These are phyloP conservation scores for Brevimyrus niger DNA, from an alignment of 2,113 vertebrate genomes.

Conservation along the genomic window DNA sequence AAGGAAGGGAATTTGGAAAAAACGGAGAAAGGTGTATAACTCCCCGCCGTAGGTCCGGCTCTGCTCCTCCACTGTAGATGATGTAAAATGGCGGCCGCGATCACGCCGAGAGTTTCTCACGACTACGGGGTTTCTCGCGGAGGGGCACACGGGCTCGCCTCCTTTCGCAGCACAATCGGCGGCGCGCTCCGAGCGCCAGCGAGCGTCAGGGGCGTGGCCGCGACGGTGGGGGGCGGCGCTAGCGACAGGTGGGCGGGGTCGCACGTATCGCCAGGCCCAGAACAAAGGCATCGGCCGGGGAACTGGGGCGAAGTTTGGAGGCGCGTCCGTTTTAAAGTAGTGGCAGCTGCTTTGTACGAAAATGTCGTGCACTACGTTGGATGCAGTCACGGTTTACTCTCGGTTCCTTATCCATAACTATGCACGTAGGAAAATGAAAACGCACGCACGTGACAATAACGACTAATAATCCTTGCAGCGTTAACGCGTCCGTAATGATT, in stretches of 20 bases:
- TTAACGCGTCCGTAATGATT: background rate
- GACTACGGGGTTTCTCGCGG: slow-evolving; percentile 48
- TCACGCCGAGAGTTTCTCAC: slow-evolving; percentile 41
- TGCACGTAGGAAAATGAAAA: background rate
- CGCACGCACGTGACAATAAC: background rate
- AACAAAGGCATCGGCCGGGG: background rate
- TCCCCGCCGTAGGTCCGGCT: slow-evolving; percentile 54
- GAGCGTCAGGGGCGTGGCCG: slow-evolving; percentile 42
- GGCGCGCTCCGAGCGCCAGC: slow-evolving; percentile 40
- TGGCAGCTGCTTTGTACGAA: background rate
- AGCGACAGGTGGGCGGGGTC: background rate
- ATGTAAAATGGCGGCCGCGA: slow-evolving; percentile 79
- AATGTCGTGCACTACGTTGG: background rate
- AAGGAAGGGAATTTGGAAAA: slow-evolving; percentile 18
- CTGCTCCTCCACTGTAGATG: slow-evolving; percentile 68
- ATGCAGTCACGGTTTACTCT: background rate
- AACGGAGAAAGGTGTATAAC: slow-evolving; percentile 39
- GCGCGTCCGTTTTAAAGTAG: background rate
- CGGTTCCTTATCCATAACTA: background rate
- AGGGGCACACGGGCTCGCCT: slow-evolving; percentile 37
- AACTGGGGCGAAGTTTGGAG: background rate
- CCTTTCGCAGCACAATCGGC: slow-evolving; percentile 28
- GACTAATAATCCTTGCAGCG: background rate
- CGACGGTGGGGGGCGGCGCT: slow-evolving; percentile 37
- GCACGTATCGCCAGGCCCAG: background rate